Evolutionary conservation across 2,888 invertebrate species (phyloP), one percentile per base, ranked within the genome.

Genomic region (Sylvicola fuscatus): DNA sequence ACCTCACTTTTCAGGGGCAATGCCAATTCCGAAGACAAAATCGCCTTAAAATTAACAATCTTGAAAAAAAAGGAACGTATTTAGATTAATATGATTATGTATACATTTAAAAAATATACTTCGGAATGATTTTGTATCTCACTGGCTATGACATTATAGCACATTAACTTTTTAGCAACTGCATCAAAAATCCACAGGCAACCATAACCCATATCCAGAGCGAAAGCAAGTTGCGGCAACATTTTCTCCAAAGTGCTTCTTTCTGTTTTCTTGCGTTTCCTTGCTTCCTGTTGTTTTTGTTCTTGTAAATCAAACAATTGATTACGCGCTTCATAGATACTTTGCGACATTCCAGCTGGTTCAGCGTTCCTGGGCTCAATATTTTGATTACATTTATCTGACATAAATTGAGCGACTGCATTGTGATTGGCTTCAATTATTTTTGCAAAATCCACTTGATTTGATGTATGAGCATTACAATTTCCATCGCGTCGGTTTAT

Each of bases 171-270:
- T 26, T 50, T 51, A 2, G 48, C 72, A 17, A 67, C 61, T 0
- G 77, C 73, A 52, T 78, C 72, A 46, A 77, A 95, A 45, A 86
- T 81, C 95, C 95, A 97, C 2, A 97, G 62, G 0, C 92, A 79
- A 57, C 93, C 87, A 57, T 90, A 92, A 36, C 81, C 65, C 1
- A 92, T 87, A 61, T 97, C 97, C 46, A 95, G 47, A 27, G 57
- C 49, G 38, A 59, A 58, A 5, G 58, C 54, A 16, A 57, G 46
- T 42, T 58, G 58, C 2, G 58, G 51, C 33, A 53, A 50, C 14
- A 47, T 44, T 35, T 51, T 52, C 4, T 55, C 53, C 8, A 27
- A 14, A 44, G 43, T 21, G 44, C 43, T 14, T 44, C 46, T 1
- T 39, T 34, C n/a, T 45, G 46, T 17, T 37, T 34, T 15, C 10